Evolutionary conservation across 2,888 invertebrate species (phyloP).

Genomic region (Drosophila monieri): DNA sequence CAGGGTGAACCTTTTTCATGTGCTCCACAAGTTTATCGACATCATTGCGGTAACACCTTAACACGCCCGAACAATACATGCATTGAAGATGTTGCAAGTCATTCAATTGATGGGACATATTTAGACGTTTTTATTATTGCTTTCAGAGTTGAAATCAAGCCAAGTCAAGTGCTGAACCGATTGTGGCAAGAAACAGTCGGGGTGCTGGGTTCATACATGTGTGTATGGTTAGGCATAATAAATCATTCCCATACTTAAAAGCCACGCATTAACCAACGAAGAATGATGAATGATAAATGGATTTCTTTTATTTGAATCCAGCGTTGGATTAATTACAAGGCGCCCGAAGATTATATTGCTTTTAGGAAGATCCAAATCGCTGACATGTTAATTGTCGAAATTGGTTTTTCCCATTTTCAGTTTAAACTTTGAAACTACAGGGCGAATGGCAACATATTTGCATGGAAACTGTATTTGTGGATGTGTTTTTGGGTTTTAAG

Average conservation of each 20-base stretch:
- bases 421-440: not conserved
- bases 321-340: not conserved
- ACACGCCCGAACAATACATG: too few relatives aligned
- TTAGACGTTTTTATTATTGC: too few relatives aligned
- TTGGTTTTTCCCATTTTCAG: not conserved
- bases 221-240: not conserved
- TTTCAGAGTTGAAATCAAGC: not conserved
- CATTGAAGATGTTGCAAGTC: too few relatives aligned
- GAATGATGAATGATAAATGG: slow-evolving; percentile 2
- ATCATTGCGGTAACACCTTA: too few relatives aligned
- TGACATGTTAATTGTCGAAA: not conserved
- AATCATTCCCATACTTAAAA: not conserved
- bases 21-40: too few relatives aligned
- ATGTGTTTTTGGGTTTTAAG: not conserved
- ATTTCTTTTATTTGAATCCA: slow-evolving; percentile 1
- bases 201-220: not conserved
- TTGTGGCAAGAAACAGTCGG: not conserved
- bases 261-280: not conserved
- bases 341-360: not conserved
- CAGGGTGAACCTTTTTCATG: too few relatives aligned
- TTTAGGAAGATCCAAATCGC: not conserved
- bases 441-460: not conserved
- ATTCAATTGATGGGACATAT: too few relatives aligned
- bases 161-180: not conserved
- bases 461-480: not conserved